Percentiles rank a stretch among this genome's conserved stretches.
Evolutionary conservation across 2,797 vertebrate species (phyloP).

Genomic region (Silurus lanzhouensis): DNA sequence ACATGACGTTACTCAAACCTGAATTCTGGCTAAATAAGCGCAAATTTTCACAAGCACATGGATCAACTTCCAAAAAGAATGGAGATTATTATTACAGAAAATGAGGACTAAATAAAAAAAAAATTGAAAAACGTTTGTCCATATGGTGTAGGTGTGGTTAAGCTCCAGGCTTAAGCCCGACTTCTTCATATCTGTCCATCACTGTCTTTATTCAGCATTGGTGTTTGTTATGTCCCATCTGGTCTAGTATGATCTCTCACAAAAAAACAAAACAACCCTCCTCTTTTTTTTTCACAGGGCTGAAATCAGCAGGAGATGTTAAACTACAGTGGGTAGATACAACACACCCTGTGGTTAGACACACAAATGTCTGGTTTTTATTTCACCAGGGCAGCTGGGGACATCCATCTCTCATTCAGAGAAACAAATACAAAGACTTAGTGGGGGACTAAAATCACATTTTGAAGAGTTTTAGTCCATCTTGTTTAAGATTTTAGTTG

Average conservation of each 20-base stretch:
- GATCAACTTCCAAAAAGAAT: no score
- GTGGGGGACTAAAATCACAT: not conserved
- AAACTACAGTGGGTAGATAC: constrained; percentile 6
- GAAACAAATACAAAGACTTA: no score
- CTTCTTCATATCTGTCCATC: not conserved
- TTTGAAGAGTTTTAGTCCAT: not conserved
- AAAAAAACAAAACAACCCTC: no score
- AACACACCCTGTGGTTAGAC: constrained; percentile 4
- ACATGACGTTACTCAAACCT: no score
- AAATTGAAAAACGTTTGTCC: no score
- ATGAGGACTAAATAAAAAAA: no score
- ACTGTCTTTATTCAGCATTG: not conserved
- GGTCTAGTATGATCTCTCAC: not conserved
- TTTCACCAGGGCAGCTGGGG: constrained; percentile 12
- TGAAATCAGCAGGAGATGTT: constrained; percentile 16
- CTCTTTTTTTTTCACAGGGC: not conserved
- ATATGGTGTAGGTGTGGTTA: no score
- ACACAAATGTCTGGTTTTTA: not conserved
- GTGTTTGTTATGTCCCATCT: not conserved
- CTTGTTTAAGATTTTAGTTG: not conserved
- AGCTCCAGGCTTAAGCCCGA: no score
- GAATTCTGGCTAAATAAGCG: no score
- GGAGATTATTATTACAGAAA: no score
- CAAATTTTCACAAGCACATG: no score
- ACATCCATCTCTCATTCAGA: not conserved